These are phyloP conservation scores for Cydia fagiglandana DNA, from an alignment of 1,140 invertebrate species.

Conservation along the genomic window DNA sequence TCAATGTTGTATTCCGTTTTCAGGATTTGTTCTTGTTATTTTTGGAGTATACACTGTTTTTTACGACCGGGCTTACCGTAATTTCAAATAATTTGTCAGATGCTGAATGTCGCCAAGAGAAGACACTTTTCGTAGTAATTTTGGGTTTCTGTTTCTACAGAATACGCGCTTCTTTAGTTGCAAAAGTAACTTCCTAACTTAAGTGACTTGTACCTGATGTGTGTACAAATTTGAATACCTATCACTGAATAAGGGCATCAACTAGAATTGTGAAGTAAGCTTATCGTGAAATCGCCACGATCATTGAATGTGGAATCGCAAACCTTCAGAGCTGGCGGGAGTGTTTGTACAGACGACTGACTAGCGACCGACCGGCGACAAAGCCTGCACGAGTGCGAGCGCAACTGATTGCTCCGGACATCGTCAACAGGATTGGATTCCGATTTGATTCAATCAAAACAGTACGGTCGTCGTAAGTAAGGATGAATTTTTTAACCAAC, in stretches of 20 bases:
- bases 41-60: background rate
- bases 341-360: slow-evolving; percentile 20
- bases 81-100: background rate
- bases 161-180: background rate
- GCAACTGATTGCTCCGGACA: slow-evolving; percentile 34
- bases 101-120: background rate
- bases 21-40: slow-evolving; percentile 21
- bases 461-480: slow-evolving; percentile 39
- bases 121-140: background rate
- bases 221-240: background rate
- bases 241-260: slow-evolving; percentile 3
- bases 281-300: slow-evolving; percentile 19
- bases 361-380: slow-evolving; percentile 21
- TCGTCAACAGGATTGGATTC: slow-evolving; percentile 38
- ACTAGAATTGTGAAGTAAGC: slow-evolving; percentile 13
- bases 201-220: background rate
- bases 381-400: slow-evolving; percentile 22
- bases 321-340: slow-evolving; percentile 16
- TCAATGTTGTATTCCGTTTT: slow-evolving; percentile 40
- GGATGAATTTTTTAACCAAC: slow-evolving; percentile 34
- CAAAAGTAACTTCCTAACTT: background rate
- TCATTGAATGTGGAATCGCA: slow-evolving; percentile 20
- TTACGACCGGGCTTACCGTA: background rate
- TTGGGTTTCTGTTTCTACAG: background rate
- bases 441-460: slow-evolving; percentile 49